Evolutionary conservation across 2,797 vertebrate species (phyloP), one percentile per base, ranked within the genome.

Genomic region (Brachyrhaphis roseni): DNA sequence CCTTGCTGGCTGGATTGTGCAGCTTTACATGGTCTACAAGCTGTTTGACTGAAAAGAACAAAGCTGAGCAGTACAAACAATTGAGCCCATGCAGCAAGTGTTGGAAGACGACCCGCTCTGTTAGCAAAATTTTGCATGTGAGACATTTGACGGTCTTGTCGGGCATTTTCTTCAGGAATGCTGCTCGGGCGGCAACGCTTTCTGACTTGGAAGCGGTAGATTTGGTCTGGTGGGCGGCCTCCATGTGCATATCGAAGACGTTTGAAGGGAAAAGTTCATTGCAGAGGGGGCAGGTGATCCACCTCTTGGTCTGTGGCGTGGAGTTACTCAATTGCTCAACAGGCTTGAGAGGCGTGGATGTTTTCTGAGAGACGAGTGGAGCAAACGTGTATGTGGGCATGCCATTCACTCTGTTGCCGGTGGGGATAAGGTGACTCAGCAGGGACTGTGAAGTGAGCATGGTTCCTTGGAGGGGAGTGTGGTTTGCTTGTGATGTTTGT

Each of bases 271-370:
- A 99, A 28, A 98, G 97, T 84, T 99, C 98, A 0, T 97, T 98
- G 91, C 98, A 99, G 75, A 98, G 96, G 0, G 97, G 98, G 79
- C 98, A 99, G 0, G 97, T 99, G 78, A 98, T 97, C 98, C 98
- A 99, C 85, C 98, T 98, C 90, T 99, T 99, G 1, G 98, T 96
- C 89, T 97, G 96, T 39, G 95, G 94, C 2, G 91, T 66, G 0
- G 91, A 78, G 74, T 95, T 95, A 4, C 89, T 83, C 53, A 80
- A 0, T 77, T 95, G 92, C 31, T 91, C 93, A 0, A 95, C 92
- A 64, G 93, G 83, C 49, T 97, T 96, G 47, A 95, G 96, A 3
- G 95, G 82, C 4, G 94, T 81, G 0, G 92, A 59, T 28, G 95
- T 93, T 1, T 96, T 95, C 73, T 95, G 96, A 82, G 96, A 85